Evolutionary conservation across 2,888 invertebrate genomes (phyloP).

Genomic region (Silvanus unidentatus): DNA sequence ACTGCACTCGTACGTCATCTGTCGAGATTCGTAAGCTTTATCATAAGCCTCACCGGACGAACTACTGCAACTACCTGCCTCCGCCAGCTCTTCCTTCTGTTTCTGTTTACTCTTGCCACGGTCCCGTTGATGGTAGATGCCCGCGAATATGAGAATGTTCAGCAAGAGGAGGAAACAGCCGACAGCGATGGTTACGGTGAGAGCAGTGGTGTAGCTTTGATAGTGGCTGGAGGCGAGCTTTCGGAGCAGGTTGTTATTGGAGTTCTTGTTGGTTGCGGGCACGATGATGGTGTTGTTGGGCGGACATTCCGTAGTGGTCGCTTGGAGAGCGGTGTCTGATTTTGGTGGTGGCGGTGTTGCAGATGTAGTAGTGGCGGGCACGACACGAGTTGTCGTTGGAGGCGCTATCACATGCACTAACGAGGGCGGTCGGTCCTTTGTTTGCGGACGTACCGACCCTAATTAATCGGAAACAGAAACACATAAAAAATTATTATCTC

Average conservation of each 20-base stretch:
- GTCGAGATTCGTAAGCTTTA: slow-evolving; percentile 41
- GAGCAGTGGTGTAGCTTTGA: slow-evolving; percentile 82
- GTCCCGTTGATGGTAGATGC: slow-evolving; percentile 81
- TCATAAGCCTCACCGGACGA: slow-evolving; percentile 56
- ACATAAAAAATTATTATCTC: neutral
- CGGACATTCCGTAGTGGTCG: slow-evolving; percentile 68
- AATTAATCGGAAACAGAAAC: slow-evolving; percentile 11
- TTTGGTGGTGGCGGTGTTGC: slow-evolving; percentile 49
- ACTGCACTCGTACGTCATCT: slow-evolving; percentile 35
- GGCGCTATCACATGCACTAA: slow-evolving; percentile 53
- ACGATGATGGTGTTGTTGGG: slow-evolving; percentile 54
- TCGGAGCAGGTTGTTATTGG: slow-evolving; percentile 65
- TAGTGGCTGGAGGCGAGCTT: slow-evolving; percentile 77
- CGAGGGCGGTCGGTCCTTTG: slow-evolving; percentile 58
- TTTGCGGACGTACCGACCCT: slow-evolving; percentile 74
- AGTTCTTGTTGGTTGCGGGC: slow-evolving; percentile 46
- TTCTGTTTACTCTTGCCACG: slow-evolving; percentile 53
- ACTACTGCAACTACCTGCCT: slow-evolving; percentile 65
- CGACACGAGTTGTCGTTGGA: slow-evolving; percentile 24
- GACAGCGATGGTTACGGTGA: slow-evolving; percentile 82
- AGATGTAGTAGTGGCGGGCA: slow-evolving; percentile 42
- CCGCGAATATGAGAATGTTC: slow-evolving; percentile 82
- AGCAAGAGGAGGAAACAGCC: slow-evolving; percentile 76
- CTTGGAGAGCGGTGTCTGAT: slow-evolving; percentile 47
- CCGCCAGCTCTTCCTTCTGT: slow-evolving; percentile 71